Base-by-base conservation (phyloP, 2,113 vertebrate species). In the Pedetes capensis region DNA sequence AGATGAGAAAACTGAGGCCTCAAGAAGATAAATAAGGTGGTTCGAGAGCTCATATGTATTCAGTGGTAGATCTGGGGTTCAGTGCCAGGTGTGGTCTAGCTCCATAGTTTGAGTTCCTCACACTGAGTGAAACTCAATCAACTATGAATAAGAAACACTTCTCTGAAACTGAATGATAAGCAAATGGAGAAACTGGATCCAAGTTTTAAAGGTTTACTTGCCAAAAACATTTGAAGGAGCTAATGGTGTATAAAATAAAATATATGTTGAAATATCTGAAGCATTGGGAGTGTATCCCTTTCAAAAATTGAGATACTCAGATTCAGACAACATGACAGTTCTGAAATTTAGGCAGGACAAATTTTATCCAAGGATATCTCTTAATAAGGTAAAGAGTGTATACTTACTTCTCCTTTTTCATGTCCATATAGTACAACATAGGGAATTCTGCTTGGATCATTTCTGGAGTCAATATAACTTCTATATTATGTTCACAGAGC, bases 361-460 rank as follows among this genome's bases (percentile, higher is more conserved):
- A 53, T 76, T 51, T 85, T 42, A 64, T 20, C 74, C 39, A 32
- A 34, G 11, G 61, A 25, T 57, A 16, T 32, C 13, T 74, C 39
- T 72, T 66, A 87, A 59, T 13, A 63, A 81, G 72, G 13, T 29
- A 53, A 9, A 66, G 55, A 42, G 14, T 20, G 32, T 16, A 17
- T 16, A 95, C 97, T 95, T 91, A 97, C 97, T 95, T 97, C 42
- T 97, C 95, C 29, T 95, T 96, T 64, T 79, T 96, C 81, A 32
- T 32, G 34, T 95, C 92, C 53, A 64, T 96, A 37, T 49, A 66
- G 66, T 29, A 93, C 80, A 93, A 42, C n/a, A 98, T 92, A 32
- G 96, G 95, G 97, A 99, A 99, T 97, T 99, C 98, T 6, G 98
- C 98, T 97, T 97, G 98, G 86, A 99, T 97, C 98, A 99, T 99